These are phyloP conservation scores for Pogonognathellus flavescens DNA, from an alignment of 1,140 invertebrate genomes.

Conservation along the genomic window DNA sequence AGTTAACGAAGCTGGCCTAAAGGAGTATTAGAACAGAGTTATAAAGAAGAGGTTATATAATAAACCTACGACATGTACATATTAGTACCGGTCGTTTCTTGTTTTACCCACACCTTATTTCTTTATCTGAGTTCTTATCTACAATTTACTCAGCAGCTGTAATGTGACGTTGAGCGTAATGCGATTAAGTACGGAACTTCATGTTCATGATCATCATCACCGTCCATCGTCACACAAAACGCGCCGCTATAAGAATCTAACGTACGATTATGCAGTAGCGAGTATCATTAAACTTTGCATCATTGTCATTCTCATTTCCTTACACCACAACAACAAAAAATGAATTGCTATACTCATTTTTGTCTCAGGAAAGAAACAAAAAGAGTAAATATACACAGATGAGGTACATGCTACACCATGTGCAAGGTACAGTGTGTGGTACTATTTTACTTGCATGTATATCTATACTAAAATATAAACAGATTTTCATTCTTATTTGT, in stretches of 20 bases:
- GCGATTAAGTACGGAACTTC: constrained; percentile 1
- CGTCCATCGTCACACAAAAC: constrained; percentile 13
- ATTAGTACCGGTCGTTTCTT: neutral
- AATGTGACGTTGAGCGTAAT: neutral
- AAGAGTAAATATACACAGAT: neutral
- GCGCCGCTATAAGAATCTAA: too few species aligned
- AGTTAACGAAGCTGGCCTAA: too few species aligned
- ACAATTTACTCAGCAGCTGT: constrained; percentile 18
- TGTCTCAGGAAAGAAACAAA: neutral
- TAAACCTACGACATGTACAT: too few species aligned
- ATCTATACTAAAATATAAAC: too few species aligned
- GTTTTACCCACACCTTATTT: constrained; percentile 34
- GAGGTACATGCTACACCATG: too few species aligned
- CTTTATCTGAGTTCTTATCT: constrained; percentile 21
- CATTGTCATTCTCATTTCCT: constrained; percentile 33
- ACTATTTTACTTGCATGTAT: too few species aligned
- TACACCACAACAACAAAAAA: neutral
- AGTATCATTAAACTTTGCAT: neutral
- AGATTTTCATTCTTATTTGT: too few species aligned
- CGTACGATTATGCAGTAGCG: too few species aligned
- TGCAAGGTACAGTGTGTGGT: too few species aligned
- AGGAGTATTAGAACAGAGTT: too few species aligned
- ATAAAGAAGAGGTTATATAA: too few species aligned
- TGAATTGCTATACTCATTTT: constrained; percentile 22
- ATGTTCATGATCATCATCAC: constrained; percentile 33